Conservation (phyloP, 1,140 invertebrate species). For the Prorops nasuta region DNA sequence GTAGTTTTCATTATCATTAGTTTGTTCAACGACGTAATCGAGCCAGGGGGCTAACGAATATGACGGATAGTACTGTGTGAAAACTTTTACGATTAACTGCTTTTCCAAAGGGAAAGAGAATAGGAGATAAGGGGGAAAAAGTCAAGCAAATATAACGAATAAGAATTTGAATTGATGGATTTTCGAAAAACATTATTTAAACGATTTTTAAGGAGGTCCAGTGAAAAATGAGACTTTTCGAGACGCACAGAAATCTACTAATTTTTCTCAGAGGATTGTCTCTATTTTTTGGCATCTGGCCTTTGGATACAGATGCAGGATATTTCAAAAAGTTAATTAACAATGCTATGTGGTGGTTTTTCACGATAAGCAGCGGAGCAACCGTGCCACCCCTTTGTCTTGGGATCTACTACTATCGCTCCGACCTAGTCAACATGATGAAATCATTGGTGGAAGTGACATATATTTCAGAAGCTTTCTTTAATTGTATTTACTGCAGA, state of each 20-base stretch:
- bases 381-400: neutral
- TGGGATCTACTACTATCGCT: neutral
- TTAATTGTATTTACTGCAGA: slow-evolving; percentile 5
- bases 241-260: neutral
- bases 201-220: too few species aligned
- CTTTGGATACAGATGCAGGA: neutral
- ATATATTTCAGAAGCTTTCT: neutral
- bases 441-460: slow-evolving; percentile 5
- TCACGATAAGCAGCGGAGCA: neutral
- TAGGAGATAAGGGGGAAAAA: too few species aligned
- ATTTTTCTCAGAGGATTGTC: neutral
- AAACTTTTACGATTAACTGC: too few species aligned
- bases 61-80: too few species aligned
- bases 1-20: too few species aligned
- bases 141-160: too few species aligned
- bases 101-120: too few species aligned
- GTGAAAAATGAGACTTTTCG: too few species aligned
- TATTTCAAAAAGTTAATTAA: neutral
- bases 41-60: too few species aligned
- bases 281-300: neutral
- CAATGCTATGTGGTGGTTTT: neutral
- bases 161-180: too few species aligned
- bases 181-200: too few species aligned
- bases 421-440: slow-evolving; percentile 3
- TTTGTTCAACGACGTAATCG: too few species aligned